A percentile compares a stretch with the other conserved stretches of the same genome.
Conservation (phyloP, 2,113 vertebrate species). For the Plecturocebus donacophilus region DNA sequence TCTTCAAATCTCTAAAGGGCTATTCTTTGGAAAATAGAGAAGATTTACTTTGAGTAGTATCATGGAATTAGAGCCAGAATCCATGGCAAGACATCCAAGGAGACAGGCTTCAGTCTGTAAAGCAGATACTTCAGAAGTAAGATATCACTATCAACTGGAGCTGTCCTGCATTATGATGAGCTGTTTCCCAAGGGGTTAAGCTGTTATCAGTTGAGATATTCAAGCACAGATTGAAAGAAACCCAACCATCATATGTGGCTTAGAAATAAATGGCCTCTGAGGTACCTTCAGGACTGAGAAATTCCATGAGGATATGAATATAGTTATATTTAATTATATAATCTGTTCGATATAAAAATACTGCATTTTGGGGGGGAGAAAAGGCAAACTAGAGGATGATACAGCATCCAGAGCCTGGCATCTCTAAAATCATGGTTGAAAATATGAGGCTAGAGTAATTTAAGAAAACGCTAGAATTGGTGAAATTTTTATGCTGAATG, state of each 20-base stretch:
- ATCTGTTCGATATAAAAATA: neutral
- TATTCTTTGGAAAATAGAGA: neutral
- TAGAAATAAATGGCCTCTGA: neutral
- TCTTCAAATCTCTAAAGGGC: neutral
- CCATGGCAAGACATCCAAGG: neutral
- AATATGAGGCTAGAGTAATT: neutral
- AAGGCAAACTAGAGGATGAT: neutral
- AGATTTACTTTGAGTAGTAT: neutral
- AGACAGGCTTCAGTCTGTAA: neutral
- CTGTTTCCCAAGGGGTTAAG: neutral
- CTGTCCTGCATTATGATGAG: neutral
- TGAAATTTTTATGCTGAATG: neutral
- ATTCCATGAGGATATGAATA: neutral
- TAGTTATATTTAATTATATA: neutral
- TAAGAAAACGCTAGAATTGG: neutral
- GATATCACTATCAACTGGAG: neutral
- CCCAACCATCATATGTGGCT: neutral
- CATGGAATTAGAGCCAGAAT: neutral
- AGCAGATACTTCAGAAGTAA: neutral
- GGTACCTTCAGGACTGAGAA: neutral
- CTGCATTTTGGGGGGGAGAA: neutral
- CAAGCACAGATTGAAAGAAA: neutral
- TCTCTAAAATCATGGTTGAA: conserved; percentile 4
- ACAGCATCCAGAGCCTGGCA: neutral
- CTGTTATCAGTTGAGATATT: neutral